Evolutionary conservation across 2,888 invertebrate genomes (phyloP).

Genomic region (Polymixis flavicincta): DNA sequence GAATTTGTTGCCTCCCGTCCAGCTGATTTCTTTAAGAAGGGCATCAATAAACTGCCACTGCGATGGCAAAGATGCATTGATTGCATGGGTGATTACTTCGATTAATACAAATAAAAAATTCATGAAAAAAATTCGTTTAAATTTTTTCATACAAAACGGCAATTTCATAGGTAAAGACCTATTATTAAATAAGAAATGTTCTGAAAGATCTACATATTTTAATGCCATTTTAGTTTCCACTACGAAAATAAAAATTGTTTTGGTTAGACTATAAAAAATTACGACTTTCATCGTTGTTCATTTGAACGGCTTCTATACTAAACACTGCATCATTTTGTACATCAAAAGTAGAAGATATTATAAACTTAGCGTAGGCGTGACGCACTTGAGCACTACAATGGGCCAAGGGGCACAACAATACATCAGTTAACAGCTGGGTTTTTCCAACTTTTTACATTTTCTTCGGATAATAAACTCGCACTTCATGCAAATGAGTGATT

Average conservation of each 20-base stretch:
- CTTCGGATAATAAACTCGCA: slow-evolving; percentile 49
- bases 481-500: slow-evolving; percentile 71
- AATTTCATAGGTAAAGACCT: no score
- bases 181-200: background rate
- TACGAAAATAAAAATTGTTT: background rate
- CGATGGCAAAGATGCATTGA: no score
- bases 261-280: background rate
- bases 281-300: background rate
- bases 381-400: slow-evolving; percentile 43
- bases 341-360: slow-evolving; percentile 13
- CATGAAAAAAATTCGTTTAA: no score
- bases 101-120: no score
- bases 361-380: slow-evolving; percentile 24
- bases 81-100: no score
- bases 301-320: background rate
- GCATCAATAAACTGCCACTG: no score
- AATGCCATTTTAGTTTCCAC: background rate
- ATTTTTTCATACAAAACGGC: no score
- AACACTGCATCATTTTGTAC: background rate
- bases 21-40: no score
- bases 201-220: no score
- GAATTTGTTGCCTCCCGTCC: no score
- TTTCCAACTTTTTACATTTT: slow-evolving; percentile 62
- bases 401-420: slow-evolving; percentile 35
- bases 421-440: slow-evolving; percentile 48